Base-by-base conservation (phyloP, 1,140 invertebrate genomes). In the Drosophila dunni region DNA sequence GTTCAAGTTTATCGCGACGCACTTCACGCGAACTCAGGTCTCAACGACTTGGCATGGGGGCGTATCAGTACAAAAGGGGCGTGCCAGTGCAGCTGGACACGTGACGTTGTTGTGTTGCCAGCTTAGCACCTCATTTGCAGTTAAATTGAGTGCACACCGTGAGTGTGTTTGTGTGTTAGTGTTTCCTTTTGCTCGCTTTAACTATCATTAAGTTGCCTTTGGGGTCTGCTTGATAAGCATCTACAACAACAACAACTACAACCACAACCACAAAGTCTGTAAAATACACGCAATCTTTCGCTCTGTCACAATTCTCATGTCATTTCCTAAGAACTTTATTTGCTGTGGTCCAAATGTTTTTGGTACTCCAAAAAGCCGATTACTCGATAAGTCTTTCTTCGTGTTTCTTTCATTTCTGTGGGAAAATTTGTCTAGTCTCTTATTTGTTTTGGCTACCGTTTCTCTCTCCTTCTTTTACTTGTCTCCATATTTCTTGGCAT, bases 71-170 rank as follows among this genome's bases (percentile, higher is more conserved):
- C 3, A n/a, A 8, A 5, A 11, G 17, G 36, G 60, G 66, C 54
- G 72, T 64, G 66, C 46, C 60, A 64, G 0, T 53, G 66, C 36
- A 75, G 67, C 53, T 64, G 67, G 61, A 72, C 69, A 72, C 61
- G 68, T 71, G 61, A 75, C 73, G 60, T 51, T 68, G 50, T 45
- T 29, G 63, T 68, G 71, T 69, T 61, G 76, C 9, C 76, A 63
- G 63, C 81, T 83, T 83, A 83, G 64, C 80, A 83, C 80, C 80
- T 83, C 72, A 76, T 83, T 83, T 76, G 56, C 58, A 38, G 58
- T n/a, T 42, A 53, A 70, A 38, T 44, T 56, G 53, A 29, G 24
- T 17, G n/a, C 44, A 45, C 11, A 56, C 40, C 8, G 11, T 17
- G 24, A 5, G 24, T 42, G 44, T 10, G 44, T n/a, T 50, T 44